Evolutionary conservation across 2,797 vertebrate genomes (phyloP).

Genomic region (Potorous gilbertii): DNA sequence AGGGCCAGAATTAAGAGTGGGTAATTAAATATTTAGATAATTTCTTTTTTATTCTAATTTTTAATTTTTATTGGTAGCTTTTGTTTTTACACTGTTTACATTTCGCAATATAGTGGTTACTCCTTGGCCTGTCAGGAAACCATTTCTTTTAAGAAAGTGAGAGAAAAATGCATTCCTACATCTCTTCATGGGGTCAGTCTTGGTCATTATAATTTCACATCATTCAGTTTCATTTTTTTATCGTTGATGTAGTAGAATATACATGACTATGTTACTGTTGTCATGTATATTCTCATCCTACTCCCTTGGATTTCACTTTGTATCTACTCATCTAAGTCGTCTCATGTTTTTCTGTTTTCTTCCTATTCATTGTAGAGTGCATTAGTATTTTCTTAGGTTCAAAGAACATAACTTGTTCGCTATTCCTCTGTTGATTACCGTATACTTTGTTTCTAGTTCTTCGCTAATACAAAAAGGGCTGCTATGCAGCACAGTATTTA

Average conservation of each 20-base stretch:
- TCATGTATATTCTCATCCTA: background rate
- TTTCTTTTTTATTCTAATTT: background rate
- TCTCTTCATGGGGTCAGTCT: background rate
- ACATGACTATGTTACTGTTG: too few species aligned
- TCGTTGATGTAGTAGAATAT: too few species aligned
- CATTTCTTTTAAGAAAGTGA: background rate
- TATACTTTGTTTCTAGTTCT: background rate
- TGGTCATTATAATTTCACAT: background rate
- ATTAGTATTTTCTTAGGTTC: background rate
- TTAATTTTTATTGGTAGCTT: background rate
- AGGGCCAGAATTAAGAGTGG: background rate
- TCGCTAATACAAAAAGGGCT: background rate
- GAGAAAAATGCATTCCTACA: background rate
- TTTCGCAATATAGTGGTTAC: background rate
- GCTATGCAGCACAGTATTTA: background rate
- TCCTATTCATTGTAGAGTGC: background rate
- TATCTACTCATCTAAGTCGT: background rate
- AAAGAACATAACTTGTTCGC: background rate
- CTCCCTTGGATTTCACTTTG: background rate
- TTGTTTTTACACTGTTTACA: background rate
- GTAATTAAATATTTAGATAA: slow-evolving; percentile 27
- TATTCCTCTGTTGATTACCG: background rate
- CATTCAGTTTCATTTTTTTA: background rate
- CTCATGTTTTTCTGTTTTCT: background rate
- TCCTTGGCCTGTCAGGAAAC: background rate